Conservation (phyloP, 2,888 invertebrate genomes). For the Campoplex capitator region DNA sequence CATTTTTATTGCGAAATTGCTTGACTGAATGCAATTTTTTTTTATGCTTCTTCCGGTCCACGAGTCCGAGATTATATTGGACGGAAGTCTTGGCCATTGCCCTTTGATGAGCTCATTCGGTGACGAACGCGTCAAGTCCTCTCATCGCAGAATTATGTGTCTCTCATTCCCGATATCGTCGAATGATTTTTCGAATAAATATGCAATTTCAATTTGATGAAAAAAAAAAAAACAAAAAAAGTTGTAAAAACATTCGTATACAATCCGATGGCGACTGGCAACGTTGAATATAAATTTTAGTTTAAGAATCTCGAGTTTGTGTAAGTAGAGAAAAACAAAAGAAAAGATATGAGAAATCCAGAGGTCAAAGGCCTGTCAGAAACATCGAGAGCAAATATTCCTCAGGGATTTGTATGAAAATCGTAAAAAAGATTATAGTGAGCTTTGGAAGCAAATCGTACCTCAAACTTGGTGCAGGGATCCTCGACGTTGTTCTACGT, state of each 20-base stretch:
- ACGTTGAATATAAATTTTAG: not conserved
- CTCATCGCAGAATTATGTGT: not conserved
- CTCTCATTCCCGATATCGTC: not conserved
- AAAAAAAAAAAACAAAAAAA: not conserved
- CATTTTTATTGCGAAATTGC: not conserved
- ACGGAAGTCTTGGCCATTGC: conserved; percentile 21
- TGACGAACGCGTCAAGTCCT: not conserved
- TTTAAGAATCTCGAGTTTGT: not conserved
- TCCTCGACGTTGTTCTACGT: not conserved
- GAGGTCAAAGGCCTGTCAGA: not conserved
- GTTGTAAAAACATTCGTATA: not conserved
- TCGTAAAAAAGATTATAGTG: not conserved
- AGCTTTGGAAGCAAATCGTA: conserved; percentile 15
- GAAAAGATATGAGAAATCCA: not conserved
- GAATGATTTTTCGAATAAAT: not conserved
- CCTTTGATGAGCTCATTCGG: conserved; percentile 5
- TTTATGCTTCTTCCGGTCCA: not conserved
- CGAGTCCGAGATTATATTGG: not conserved
- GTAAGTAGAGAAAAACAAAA: not conserved
- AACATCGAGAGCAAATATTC: not conserved
- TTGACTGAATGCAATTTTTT: not conserved
- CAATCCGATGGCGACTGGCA: not conserved
- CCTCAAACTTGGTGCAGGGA: conserved; percentile 24
- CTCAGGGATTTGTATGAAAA: conserved; percentile 3
- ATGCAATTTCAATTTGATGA: not conserved